Base-by-base conservation (phyloP, 2,888 invertebrate genomes). In the Entomobrya multifasciata region DNA sequence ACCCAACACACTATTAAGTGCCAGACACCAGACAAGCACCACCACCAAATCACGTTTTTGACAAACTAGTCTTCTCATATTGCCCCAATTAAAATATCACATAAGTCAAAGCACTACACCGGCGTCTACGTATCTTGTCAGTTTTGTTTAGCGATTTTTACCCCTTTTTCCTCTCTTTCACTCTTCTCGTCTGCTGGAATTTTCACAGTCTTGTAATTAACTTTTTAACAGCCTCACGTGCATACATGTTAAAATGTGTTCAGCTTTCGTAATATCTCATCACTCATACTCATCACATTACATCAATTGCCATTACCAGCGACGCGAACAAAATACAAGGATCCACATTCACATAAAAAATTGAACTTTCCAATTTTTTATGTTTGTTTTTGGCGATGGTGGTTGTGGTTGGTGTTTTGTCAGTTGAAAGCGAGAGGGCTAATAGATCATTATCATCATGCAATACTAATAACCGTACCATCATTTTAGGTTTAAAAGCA, bases 401-500 rank as follows among this genome's bases (percentile, higher is more conserved):
- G 36, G 36, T 36, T 36, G 36, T 36, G 36, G 36, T 36, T 36
- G 36, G 36, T 52, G 10, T 20, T 57, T n/a, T n/a, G 52, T 1
- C 25, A 27, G 52, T 15, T 49, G 70, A 72, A 72, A 44, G 47
- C 36, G 36, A 36, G 36, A 72, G 22, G 11, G 36, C 1, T 25
- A 20, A 17, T 20, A 2, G 49, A 52, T 52, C 41, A 3, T 17
- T 17, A 55, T 22, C 20, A 20, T 8, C 17, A 55, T 22, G n/a
- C n/a, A n/a, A n/a, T n/a, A n/a, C n/a, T n/a, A 4, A 36, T 36
- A 36, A 36, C 36, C 36, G 36, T 36, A n/a, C 55, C 10, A 10
- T n/a, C 55, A 22, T 25, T 44, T 20, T 20, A 47, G 47, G 15
- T 44, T 72, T 44, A 74, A 74, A 52, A 74, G 74, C 52, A 10